Evolutionary conservation across 2,113 vertebrate genomes (phyloP), one percentile per base, ranked within the genome.

Genomic region (Sclerurus mexicanus): DNA sequence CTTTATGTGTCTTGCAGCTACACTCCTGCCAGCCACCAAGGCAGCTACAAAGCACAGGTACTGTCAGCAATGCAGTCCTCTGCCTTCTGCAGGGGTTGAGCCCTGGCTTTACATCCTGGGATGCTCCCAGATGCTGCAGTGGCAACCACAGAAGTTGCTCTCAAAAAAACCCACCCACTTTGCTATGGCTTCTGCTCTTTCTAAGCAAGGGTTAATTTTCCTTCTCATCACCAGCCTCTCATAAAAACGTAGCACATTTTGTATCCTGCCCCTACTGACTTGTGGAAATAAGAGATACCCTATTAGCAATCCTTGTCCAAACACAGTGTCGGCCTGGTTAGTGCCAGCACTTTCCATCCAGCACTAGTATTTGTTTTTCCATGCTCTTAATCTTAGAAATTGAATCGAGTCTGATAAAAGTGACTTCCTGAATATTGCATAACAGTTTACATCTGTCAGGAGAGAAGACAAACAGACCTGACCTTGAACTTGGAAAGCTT

Each of bases 351-450:
- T 93, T 96, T 93, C 95, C 95, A 93, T 79, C 89, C 90, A 93
- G 80, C 40, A 6, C 42, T 31, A 52, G 71, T 94, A 81, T 96
- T 97, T 97, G 92, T 94, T 96, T 91, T 96, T 95, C 94, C 95
- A 44, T 95, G 87, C 80, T 94, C 95, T 93, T 92, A 95, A 96
- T 96, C 96, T 96, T 95, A 90, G n/a, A 90, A 95, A 92, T 95
- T 84, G 90, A 96, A 96, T 72, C 18, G 58, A 88, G 90, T n/a
- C 64, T 84, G 97, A 95, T 97, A 94, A 85, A 95, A 96, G 78
- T 74, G 88, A 91, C 91, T 94, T 96, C 95, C 90, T 91, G 93
- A 95, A 74, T 86, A 53, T 92, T 94, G 85, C 92, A 74, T 85
- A 94, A 96, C 78, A 64, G 80, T 90, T 84, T 86, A 89, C 85